A percentile compares a stretch with the other conserved stretches of the same genome.
Evolutionary conservation across 2,113 vertebrate species (phyloP).

Genomic region (Hydropotes inermis): DNA sequence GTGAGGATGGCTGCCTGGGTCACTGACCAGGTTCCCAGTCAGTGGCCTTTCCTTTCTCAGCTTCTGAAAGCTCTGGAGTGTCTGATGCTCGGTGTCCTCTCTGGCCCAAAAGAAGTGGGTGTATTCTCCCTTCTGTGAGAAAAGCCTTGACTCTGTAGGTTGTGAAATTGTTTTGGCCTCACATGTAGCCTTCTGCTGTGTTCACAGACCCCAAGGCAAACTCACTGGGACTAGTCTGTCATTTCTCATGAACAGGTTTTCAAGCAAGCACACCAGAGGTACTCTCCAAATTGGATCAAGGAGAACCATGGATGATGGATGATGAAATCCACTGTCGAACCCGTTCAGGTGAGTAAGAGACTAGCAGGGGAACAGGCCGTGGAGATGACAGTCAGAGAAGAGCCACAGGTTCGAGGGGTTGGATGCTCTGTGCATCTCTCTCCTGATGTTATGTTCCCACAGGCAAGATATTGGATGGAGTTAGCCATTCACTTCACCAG

Average conservation of each 20-base stretch:
- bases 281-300: conserved; percentile 25
- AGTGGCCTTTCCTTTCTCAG: background rate
- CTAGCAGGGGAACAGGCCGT: fast-evolving
- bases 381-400: background rate
- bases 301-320: conserved; percentile 77
- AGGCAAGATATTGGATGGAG: background rate
- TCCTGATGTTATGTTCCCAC: background rate
- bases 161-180: background rate
- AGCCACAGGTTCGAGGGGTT: background rate
- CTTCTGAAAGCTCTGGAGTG: background rate
- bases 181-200: too few relatives aligned
- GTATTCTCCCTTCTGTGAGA: too few relatives aligned
- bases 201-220: too few relatives aligned
- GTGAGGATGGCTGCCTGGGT: background rate
- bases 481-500: background rate
- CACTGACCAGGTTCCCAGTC: background rate
- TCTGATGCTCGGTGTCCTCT: background rate
- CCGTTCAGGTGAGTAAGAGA: background rate
- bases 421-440: background rate
- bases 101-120: too few relatives aligned
- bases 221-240: background rate
- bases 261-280: background rate
- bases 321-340: background rate
- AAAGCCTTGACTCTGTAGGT: too few relatives aligned
- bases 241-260: background rate